Conservation (phyloP, 2,113 vertebrate genomes). For the Fukomys damarensis region DNA sequence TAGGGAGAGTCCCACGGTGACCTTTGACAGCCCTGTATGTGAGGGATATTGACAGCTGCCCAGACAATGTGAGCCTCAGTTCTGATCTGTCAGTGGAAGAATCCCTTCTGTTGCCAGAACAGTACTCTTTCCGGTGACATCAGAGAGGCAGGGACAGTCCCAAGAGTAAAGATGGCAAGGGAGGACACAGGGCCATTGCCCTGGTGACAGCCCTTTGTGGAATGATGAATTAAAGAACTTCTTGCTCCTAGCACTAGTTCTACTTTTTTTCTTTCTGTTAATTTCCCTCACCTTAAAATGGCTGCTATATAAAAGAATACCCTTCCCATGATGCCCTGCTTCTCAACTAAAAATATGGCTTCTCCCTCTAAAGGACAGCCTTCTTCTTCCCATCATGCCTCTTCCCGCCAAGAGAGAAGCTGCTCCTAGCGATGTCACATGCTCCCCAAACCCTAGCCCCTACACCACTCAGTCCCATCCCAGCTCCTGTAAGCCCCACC, state of each 20-base stretch:
- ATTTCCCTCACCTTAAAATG: too few species aligned
- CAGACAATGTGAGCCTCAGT: not conserved
- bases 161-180: not conserved
- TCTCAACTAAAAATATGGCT: too few species aligned
- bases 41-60: not conserved
- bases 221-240: not conserved
- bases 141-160: not conserved
- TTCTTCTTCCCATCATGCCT: too few species aligned
- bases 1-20: rapidly evolving
- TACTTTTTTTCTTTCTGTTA: not conserved
- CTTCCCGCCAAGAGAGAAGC: too few species aligned
- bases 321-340: too few species aligned
- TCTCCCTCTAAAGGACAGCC: too few species aligned
- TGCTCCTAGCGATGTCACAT: too few species aligned
- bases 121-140: not conserved
- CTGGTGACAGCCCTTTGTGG: rapidly evolving
- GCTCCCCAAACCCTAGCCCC: too few species aligned
- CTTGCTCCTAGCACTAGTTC: rapidly evolving
- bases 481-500: too few species aligned
- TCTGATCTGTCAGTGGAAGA: not conserved
- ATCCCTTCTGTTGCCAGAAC: not conserved
- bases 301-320: too few species aligned
- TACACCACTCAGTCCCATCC: too few species aligned
- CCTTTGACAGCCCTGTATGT: not conserved
- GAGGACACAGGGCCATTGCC: too few species aligned